Evolutionary conservation across 2,888 invertebrate species (phyloP).

Genomic region (Gnatocerus cornutus): DNA sequence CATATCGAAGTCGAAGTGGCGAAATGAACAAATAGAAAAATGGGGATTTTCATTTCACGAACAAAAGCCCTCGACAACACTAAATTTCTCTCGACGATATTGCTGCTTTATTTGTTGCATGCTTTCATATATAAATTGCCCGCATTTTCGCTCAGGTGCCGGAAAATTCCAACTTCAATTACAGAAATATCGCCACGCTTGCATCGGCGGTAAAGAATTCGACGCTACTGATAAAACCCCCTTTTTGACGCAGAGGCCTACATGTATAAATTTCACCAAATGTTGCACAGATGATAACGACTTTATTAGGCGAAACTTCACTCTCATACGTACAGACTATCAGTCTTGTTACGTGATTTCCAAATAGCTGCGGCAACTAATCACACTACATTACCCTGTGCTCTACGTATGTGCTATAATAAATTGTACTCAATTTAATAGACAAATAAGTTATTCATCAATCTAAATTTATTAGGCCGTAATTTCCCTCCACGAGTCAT

Average conservation of each 20-base stretch:
- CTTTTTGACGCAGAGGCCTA: not conserved
- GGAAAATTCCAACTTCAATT: slow-evolving; percentile 35
- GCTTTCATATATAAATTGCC: slow-evolving; percentile 31
- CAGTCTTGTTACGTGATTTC: slow-evolving; percentile 19
- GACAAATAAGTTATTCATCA: slow-evolving; percentile 11
- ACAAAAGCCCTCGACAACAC: slow-evolving; percentile 39
- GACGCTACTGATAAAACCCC: not conserved
- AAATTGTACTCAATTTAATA: slow-evolving; percentile 10
- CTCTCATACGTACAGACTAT: slow-evolving; percentile 8
- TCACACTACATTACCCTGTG: slow-evolving; percentile 15
- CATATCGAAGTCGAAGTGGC: slow-evolving; percentile 41
- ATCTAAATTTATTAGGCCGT: not conserved
- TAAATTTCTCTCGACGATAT: slow-evolving; percentile 32
- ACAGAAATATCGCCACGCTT: slow-evolving; percentile 35
- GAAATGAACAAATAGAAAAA: slow-evolving; percentile 43
- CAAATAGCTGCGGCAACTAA: slow-evolving; percentile 2
- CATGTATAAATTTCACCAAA: slow-evolving; percentile 17
- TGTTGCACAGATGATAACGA: slow-evolving; percentile 10
- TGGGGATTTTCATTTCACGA: slow-evolving; percentile 40
- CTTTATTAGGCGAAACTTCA: slow-evolving; percentile 7
- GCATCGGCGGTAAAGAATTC: slow-evolving; percentile 8
- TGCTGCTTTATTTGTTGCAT: slow-evolving; percentile 38
- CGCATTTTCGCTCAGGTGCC: slow-evolving; percentile 39
- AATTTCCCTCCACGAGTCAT: not conserved
- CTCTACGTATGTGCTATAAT: slow-evolving; percentile 18